These are phyloP conservation scores for Siniperca undulata DNA, from an alignment of 2,797 vertebrate genomes.

Conservation along the genomic window DNA sequence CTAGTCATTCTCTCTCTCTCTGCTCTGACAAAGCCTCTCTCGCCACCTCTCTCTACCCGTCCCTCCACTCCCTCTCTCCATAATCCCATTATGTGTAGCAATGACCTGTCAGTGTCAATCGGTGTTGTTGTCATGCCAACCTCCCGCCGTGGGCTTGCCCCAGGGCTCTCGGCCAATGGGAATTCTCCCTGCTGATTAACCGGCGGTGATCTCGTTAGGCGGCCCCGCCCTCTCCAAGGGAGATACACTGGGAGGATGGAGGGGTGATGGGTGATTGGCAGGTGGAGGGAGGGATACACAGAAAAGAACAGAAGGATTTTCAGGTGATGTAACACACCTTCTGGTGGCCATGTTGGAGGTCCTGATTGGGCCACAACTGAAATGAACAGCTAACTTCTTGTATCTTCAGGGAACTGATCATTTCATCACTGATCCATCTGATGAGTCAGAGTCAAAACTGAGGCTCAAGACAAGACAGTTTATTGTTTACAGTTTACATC, in stretches of 20 bases:
- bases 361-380: not conserved
- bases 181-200: constrained; percentile 76
- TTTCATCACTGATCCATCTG: not conserved
- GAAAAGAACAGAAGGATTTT: constrained; percentile 43
- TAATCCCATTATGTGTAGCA: constrained; percentile 85
- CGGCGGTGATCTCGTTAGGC: constrained; percentile 70
- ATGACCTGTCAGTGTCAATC: constrained; percentile 82
- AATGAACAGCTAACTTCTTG: not conserved
- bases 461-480: no score
- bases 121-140: constrained; percentile 74
- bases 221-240: constrained; percentile 37
- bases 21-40: constrained; percentile 36
- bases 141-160: constrained; percentile 44
- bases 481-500: no score
- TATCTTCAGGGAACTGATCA: not conserved
- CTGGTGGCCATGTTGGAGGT: constrained; percentile 20
- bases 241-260: not conserved
- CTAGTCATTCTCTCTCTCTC: constrained; percentile 19
- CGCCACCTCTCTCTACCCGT: not conserved
- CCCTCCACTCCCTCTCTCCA: constrained; percentile 15
- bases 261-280: not conserved
- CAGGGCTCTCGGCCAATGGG: constrained; percentile 63
- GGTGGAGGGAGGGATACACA: not conserved
- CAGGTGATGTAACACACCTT: constrained; percentile 56
- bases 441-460: not conserved